Conservation (phyloP, 2,888 invertebrate genomes). For the Pantelozetes paolii region DNA sequence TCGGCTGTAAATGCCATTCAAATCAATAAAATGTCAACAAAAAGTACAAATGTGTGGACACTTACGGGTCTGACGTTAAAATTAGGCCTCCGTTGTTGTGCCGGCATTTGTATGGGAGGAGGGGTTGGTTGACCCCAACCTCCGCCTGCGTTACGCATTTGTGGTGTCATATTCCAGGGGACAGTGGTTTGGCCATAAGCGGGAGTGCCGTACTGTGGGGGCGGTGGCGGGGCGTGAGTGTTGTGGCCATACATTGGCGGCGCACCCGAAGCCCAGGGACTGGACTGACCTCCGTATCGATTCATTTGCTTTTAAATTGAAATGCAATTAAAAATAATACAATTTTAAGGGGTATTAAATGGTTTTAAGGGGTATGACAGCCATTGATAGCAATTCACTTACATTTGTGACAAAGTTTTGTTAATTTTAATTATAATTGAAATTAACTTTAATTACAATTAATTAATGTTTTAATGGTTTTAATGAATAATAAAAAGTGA, state of each 20-base stretch:
- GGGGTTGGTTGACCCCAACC: neutral
- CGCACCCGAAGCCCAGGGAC: constrained; percentile 38
- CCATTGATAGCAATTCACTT: neutral
- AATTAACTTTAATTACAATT: neutral
- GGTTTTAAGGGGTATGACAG: too few species aligned
- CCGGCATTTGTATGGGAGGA: neutral
- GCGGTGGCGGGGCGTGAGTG: constrained; percentile 34
- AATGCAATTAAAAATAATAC: neutral
- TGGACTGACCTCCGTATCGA: constrained; percentile 25
- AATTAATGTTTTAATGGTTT: neutral
- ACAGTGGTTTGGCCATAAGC: constrained; percentile 31
- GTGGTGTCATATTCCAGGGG: constrained; percentile 15
- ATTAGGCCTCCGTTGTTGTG: neutral
- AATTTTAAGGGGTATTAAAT: neutral
- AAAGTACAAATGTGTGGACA: neutral
- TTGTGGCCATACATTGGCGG: constrained; percentile 33
- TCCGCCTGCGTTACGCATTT: neutral
- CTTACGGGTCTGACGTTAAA: neutral
- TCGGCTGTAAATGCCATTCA: constrained; percentile 11
- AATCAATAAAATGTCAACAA: neutral
- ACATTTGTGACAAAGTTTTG: neutral
- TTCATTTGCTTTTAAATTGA: neutral
- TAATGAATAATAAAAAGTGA: neutral
- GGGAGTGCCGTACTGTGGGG: constrained; percentile 22
- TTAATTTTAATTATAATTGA: neutral